Evolutionary conservation across 2,797 vertebrate genomes (phyloP).

Genomic region (Meriones psammophilus): DNA sequence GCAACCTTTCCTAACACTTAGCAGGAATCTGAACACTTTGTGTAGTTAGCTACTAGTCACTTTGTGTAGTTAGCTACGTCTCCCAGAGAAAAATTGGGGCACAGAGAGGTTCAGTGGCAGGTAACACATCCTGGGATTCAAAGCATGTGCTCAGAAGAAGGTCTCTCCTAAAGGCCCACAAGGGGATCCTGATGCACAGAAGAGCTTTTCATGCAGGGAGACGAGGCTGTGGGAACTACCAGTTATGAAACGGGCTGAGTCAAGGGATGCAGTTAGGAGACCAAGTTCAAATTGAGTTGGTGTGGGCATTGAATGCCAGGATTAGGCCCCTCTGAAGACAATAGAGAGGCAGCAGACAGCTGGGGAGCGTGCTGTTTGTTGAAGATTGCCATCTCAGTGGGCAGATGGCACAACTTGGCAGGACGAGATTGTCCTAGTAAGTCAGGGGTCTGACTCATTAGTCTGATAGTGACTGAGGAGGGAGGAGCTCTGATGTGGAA

Average conservation of each 20-base stretch:
- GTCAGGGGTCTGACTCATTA: background rate
- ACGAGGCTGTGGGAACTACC: accelerated
- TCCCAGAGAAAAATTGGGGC: background rate
- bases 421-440: background rate
- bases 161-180: background rate
- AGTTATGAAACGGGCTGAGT: background rate
- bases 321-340: background rate
- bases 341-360: background rate
- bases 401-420: background rate
- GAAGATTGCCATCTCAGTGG: conserved; percentile 6
- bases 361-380: background rate
- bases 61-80: background rate
- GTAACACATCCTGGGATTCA: accelerated
- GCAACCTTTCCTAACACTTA: background rate
- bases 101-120: conserved; percentile 4
- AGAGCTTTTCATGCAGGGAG: background rate
- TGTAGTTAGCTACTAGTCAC: background rate
- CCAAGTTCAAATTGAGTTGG: background rate
- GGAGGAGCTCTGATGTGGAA: background rate
- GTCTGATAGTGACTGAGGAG: background rate
- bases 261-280: background rate
- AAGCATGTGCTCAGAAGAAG: background rate
- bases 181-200: background rate
- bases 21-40: background rate
- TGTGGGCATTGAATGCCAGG: background rate